These are phyloP conservation scores for Euwallacea similis DNA, from an alignment of 1,140 invertebrate species.

Conservation along the genomic window DNA sequence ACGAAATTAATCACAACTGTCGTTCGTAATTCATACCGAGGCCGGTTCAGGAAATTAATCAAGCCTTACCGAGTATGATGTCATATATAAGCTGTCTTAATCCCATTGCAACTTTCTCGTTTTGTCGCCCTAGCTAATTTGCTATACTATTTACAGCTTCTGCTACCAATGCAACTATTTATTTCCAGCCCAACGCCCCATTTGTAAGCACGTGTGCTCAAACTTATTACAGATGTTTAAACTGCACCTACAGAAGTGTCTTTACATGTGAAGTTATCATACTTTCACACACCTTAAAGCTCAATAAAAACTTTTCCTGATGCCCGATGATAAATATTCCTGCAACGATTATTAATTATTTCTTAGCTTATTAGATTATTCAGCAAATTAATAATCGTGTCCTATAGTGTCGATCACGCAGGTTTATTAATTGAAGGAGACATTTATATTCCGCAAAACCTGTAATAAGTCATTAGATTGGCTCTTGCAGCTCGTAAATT, in stretches of 20 bases:
- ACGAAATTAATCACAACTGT: conserved; percentile 32
- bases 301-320: neutral
- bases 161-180: neutral
- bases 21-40: conserved; percentile 23
- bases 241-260: neutral
- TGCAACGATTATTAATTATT: too few relatives aligned
- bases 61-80: conserved; percentile 12
- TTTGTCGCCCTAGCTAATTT: neutral
- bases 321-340: too few relatives aligned
- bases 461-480: too few relatives aligned
- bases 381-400: too few relatives aligned
- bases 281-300: neutral
- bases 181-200: neutral
- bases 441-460: too few relatives aligned
- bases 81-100: conserved; percentile 11
- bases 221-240: neutral
- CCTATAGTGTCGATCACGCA: too few relatives aligned
- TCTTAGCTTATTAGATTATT: too few relatives aligned
- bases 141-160: neutral
- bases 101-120: neutral
- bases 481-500: too few relatives aligned
- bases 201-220: neutral
- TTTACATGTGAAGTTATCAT: neutral
- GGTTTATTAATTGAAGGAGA: too few relatives aligned
- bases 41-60: conserved; percentile 25